Conservation (phyloP, 2,888 invertebrate genomes). For the Ligdia adustata region DNA sequence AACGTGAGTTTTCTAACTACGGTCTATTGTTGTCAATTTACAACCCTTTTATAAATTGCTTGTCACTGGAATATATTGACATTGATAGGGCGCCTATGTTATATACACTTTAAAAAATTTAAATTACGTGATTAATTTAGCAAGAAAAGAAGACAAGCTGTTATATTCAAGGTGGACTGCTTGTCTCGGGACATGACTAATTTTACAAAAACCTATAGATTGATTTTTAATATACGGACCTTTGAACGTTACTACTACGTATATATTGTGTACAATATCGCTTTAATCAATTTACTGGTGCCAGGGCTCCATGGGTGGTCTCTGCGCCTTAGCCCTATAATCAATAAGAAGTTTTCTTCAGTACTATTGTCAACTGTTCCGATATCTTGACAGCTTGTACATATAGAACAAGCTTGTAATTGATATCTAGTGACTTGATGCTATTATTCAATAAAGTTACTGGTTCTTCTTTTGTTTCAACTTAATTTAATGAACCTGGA, state of each 20-base stretch:
- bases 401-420: slow-evolving; percentile 16
- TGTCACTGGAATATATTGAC: no score
- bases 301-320: slow-evolving; percentile 64
- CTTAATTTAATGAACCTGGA: slow-evolving; percentile 20
- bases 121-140: no score
- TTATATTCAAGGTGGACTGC: slow-evolving; percentile 19
- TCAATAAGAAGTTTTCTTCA: slow-evolving; percentile 56
- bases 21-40: no score
- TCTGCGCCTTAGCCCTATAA: slow-evolving; percentile 57
- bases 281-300: slow-evolving; percentile 61
- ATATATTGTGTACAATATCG: slow-evolving; percentile 57
- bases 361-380: slow-evolving; percentile 33
- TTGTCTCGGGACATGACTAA: slow-evolving; percentile 44
- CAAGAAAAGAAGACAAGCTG: no score
- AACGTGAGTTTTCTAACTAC: no score
- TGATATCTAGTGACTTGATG: slow-evolving; percentile 20
- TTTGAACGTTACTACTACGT: slow-evolving; percentile 57
- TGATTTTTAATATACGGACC: slow-evolving; percentile 62
- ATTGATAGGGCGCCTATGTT: no score
- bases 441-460: slow-evolving; percentile 17
- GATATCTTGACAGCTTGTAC: slow-evolving; percentile 52
- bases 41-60: no score
- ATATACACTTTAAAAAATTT: no score
- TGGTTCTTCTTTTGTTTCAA: slow-evolving; percentile 15
- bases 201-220: slow-evolving; percentile 59